Percentiles rank a stretch among this genome's conserved stretches.
Evolutionary conservation across 2,797 vertebrate genomes (phyloP).

Genomic region (Alcedo atthis): DNA sequence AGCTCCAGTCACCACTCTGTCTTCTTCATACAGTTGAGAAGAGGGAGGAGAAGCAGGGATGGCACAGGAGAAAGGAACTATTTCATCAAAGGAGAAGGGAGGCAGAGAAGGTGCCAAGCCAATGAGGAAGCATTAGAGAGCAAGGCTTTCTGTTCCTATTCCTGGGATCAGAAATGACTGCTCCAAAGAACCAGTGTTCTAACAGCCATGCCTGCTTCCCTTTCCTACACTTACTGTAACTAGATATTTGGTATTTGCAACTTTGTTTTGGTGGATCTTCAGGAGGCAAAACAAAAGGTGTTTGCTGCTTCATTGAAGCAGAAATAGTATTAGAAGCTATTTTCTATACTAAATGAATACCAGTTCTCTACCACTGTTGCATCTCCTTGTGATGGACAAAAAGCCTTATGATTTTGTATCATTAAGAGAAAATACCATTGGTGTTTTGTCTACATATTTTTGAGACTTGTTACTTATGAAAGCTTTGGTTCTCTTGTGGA

Average conservation of each 20-base stretch:
- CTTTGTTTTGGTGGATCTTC: background rate
- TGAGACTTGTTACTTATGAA: background rate
- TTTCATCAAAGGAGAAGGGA: background rate
- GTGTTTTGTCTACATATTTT: background rate
- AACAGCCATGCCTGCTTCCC: background rate
- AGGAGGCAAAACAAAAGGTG: background rate
- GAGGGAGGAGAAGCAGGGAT: background rate
- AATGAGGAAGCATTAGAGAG: background rate
- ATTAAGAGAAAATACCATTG: background rate
- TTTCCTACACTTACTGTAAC: background rate
- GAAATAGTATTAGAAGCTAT: background rate
- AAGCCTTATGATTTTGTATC: fast-evolving
- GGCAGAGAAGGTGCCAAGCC: background rate
- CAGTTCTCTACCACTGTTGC: background rate
- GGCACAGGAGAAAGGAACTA: background rate
- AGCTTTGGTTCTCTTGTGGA: background rate
- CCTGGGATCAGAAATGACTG: background rate
- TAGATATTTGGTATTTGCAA: background rate
- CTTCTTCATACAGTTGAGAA: background rate
- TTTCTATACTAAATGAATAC: background rate
- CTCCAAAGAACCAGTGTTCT: background rate
- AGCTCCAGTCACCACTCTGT: background rate
- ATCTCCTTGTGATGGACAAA: background rate
- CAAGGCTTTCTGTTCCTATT: background rate
- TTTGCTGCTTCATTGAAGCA: background rate